Percentiles rank a stretch among this genome's conserved stretches.
Evolutionary conservation across 2,797 vertebrate species (phyloP).

Genomic region (Sylvia borin): DNA sequence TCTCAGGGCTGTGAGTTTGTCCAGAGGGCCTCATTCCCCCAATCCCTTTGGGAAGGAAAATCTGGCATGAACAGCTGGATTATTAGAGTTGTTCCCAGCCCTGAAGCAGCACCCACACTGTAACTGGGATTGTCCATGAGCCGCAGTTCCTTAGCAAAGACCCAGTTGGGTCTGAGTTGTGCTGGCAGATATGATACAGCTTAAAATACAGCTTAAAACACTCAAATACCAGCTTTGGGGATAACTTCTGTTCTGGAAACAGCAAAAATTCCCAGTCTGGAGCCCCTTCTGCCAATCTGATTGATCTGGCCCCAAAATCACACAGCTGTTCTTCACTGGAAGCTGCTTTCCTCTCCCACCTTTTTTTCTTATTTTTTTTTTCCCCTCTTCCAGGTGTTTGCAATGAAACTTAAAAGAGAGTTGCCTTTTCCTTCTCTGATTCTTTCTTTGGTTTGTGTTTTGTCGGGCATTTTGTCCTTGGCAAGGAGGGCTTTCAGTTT

Average conservation of each 20-base stretch:
- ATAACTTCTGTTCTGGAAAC: accelerated
- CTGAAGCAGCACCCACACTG: accelerated
- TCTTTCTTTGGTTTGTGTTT: not conserved
- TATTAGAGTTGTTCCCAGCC: not conserved
- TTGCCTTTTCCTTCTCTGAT: not conserved
- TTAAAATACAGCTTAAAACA: accelerated
- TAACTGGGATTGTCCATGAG: accelerated
- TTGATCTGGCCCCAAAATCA: not conserved
- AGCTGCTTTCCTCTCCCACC: not conserved
- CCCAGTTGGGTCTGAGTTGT: not conserved
- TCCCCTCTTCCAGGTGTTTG: not conserved
- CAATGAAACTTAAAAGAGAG: not conserved
- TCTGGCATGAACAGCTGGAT: accelerated
- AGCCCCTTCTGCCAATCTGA: not conserved
- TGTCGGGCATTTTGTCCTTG: not conserved
- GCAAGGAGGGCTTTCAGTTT: not conserved
- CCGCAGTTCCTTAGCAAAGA: accelerated
- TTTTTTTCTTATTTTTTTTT: too few species aligned
- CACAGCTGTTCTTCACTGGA: not conserved
- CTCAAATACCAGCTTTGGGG: too few species aligned
- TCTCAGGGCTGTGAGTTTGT: accelerated
- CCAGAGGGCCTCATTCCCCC: not conserved
- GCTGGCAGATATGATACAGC: accelerated
- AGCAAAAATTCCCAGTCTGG: not conserved
- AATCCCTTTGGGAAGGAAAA: accelerated